Base-by-base conservation (phyloP, 2,797 vertebrate species). In the Phrynocephalus forsythii region DNA sequence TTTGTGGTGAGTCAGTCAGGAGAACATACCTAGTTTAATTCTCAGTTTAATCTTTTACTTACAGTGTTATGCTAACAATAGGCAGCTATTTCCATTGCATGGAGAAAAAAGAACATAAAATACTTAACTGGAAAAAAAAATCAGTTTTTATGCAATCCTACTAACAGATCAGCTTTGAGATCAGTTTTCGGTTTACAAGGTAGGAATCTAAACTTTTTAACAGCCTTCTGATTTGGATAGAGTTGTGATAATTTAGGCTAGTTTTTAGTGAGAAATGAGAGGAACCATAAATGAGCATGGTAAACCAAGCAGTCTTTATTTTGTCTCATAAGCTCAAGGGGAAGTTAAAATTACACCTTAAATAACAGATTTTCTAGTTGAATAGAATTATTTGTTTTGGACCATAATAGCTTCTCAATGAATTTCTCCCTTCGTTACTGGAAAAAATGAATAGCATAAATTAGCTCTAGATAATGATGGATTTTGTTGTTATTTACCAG, bases 331-430 rank as follows among this genome's bases (percentile, higher is more conserved):
- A 94, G 86, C 90, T 95, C 91, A 92, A 89, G 0, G 0, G 91
- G 85, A 94, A 96, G 88, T 90, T 91, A 91, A 96, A 97, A 95
- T 96, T 95, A 96, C 96, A 95, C 95, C 91, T 94, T 95, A 95
- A 96, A 94, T 94, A 96, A 95, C 91, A 94, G 89, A 95, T 94
- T 75, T 94, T 91, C 91, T 87, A 94, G 89, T 94, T 92, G 87
- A 91, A 87, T 94, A 95, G 94, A 96, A 93, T 95, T 95, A 96
- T 79, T 94, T 89, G 83, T 75, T 94, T 89, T 87, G 73, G 84
- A 93, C 86, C 88, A 68, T 83, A 92, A 92, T 95, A 95, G 33
- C 94, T 88, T 96, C 91, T 84, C 68, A 60, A 76, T 69, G 26
- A 93, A 93, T 94, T 85, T 92, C 95, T 96, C 95, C 94, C 94